Base-by-base conservation (phyloP, 2,888 invertebrate species). In the Dysmachus trigonus region DNA sequence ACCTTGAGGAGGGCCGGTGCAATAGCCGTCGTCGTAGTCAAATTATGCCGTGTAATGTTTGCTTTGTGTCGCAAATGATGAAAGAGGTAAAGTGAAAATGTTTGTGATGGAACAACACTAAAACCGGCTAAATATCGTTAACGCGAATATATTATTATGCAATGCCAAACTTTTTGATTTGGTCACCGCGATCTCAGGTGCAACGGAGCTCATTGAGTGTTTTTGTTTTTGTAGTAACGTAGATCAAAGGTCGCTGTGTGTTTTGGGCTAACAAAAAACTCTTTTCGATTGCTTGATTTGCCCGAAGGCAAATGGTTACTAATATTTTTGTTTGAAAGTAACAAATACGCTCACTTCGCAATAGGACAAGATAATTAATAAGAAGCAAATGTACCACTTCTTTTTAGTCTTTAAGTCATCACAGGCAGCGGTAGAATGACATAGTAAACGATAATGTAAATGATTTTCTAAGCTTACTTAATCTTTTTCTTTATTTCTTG, bases 41-140 rank as follows among this genome's bases (percentile, higher is more conserved):
- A 10, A 62, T 62, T 62, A 27, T 62, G 8, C 62, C 22, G 22
- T 62, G 62, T 22, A 62, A 62, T 62, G 62, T 62, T 62, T 62
- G 62, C 62, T 62, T 62, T 22, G 22, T 22, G 62, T 10, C 27
- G 51, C 47, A 15, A 79, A 30, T 79, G 47, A 13, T 47, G 79
- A 79, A 79, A 47, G 79, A 51, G 79, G 79, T 79, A 38, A 62
- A 79, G 79, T 79, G 79, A 79, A 79, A 79, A 79, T 31, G 41
- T 79, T 79, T 79, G 79, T 79, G 41, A 30, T 79, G 35, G 30
- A 31, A 31, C 79, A 79, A 79, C 30, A 79, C 33, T n/a, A 62
- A 62, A 62, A 62, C 62, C 62, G 62, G 62, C 62, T 27, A 62
- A 62, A 62, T 18, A 62, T 10, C 30, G 15, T 22, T 79, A 27